Conservation (phyloP, 2,888 invertebrate genomes). For the Atrina japonica region DNA sequence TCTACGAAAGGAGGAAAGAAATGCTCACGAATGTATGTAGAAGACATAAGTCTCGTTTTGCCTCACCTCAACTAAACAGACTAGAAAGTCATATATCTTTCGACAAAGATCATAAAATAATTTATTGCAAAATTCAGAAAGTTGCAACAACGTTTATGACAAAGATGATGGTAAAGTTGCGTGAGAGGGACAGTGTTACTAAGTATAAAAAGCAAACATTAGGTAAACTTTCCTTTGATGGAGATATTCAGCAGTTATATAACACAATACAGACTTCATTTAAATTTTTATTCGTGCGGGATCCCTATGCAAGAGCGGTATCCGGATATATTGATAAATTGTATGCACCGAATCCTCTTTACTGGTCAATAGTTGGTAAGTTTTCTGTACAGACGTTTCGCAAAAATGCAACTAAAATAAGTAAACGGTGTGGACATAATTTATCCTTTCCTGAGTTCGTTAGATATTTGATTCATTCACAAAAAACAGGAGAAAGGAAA, state of each 20-base stretch:
- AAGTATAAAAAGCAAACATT: no score
- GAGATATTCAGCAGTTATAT: no score
- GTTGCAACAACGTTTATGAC: conserved; percentile 67
- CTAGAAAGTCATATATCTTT: no score
- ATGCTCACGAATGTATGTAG: no score
- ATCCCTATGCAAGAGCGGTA: conserved; percentile 62
- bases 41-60: no score
- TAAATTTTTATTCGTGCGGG: conserved; percentile 63
- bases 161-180: conserved; percentile 30
- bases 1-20: no score
- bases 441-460: conserved; percentile 63
- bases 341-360: conserved; percentile 62
- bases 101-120: no score
- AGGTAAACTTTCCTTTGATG: no score
- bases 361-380: conserved; percentile 54
- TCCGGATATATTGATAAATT: conserved; percentile 69
- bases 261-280: conserved; percentile 32
- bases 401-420: conserved; percentile 20
- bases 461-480: conserved; percentile 52
- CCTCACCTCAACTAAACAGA: no score
- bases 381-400: conserved; percentile 44
- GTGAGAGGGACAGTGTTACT: conserved; percentile 8
- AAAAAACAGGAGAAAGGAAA: conserved; percentile 26
- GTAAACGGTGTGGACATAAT: conserved; percentile 58
- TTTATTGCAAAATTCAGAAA: conserved; percentile 69